Percentiles rank a stretch among this genome's conserved stretches.
phyloP scores from a whole-genome alignment of 1,140 invertebrate species.

The Diorhabda carinulata region DNA sequence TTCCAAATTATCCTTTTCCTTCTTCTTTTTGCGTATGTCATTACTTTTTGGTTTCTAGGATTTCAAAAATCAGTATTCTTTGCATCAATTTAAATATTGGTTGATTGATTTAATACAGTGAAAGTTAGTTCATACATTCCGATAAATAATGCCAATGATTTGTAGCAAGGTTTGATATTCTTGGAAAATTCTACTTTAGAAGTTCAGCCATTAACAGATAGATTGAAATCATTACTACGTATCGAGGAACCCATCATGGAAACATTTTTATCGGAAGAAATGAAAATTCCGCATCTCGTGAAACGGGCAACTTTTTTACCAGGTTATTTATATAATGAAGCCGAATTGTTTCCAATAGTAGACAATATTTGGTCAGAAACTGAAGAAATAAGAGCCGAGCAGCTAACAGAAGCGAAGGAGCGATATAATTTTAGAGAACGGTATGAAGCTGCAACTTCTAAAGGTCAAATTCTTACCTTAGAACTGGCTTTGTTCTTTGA shows the following conservation, averaged over 20 bases:
- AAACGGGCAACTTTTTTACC: conserved; percentile 49
- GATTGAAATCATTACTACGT: conserved; percentile 40
- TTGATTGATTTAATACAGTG: too few relatives aligned
- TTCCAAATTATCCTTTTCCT: too few relatives aligned
- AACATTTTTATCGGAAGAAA: conserved; percentile 29
- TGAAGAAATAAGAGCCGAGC: conserved; percentile 6
- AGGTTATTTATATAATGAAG: conserved; percentile 34
- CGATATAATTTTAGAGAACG: conserved; percentile 2
- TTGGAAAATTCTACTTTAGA: conserved; percentile 61
- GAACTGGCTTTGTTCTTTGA: conserved; percentile 73
- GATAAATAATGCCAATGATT: background rate
- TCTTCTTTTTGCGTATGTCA: too few relatives aligned
- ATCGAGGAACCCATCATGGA: conserved; percentile 36
- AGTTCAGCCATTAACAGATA: conserved; percentile 55
- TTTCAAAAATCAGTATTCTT: too few relatives aligned
- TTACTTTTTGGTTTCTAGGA: too few relatives aligned
- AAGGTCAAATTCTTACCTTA: conserved; percentile 46
- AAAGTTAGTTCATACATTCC: too few relatives aligned
- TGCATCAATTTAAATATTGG: too few relatives aligned
- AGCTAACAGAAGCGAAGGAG: background rate
- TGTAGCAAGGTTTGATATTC: conserved; percentile 60
- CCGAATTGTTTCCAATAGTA: conserved; percentile 31
- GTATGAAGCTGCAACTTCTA: conserved; percentile 10
- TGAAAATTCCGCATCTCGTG: conserved; percentile 53
- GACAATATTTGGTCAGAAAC: conserved; percentile 28